phyloP scores from a whole-genome alignment of 2,888 invertebrate species.

The Allygus modestus region DNA sequence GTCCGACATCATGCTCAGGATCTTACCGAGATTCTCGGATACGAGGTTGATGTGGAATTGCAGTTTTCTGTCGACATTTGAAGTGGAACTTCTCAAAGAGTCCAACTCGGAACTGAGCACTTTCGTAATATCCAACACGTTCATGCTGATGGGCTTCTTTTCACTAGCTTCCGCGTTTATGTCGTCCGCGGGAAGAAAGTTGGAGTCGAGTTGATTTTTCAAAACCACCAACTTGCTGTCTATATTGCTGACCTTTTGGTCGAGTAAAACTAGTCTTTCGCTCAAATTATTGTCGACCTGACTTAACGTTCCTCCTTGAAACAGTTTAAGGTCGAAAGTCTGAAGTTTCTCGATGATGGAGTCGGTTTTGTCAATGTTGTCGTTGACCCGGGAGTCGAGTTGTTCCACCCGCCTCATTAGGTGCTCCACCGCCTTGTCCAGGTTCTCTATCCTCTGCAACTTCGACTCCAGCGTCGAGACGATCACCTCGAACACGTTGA shows the following conservation, averaged over 20 bases:
- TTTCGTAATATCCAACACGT: conserved; percentile 89
- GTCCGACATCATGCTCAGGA: conserved; percentile 87
- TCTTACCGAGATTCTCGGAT: conserved; percentile 88
- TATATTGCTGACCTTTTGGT: conserved; percentile 91
- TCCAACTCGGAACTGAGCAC: conserved; percentile 90
- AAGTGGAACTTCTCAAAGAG: conserved; percentile 85
- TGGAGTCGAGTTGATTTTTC: conserved; percentile 90
- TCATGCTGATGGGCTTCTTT: conserved; percentile 90
- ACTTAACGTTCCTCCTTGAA: conserved; percentile 75
- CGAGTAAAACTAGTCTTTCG: conserved; percentile 83
- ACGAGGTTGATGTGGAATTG: conserved; percentile 91
- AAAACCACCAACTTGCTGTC: conserved; percentile 87
- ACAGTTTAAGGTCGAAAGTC: conserved; percentile 86
- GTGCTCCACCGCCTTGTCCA: conserved; percentile 92
- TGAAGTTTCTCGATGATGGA: conserved; percentile 87
- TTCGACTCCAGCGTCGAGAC: conserved; percentile 93
- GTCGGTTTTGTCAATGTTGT: conserved; percentile 91
- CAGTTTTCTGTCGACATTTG: conserved; percentile 81
- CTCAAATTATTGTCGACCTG: conserved; percentile 77
- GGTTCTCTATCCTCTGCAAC: conserved; percentile 90
- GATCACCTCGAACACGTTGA: conserved; percentile 93
- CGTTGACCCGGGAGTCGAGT: conserved; percentile 87
- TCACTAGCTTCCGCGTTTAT: conserved; percentile 93
- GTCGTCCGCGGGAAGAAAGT: conserved; percentile 88
- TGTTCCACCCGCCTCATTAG: conserved; percentile 91